Conservation (phyloP, 2,888 invertebrate genomes). For the Zaprionus bogoriensis region DNA sequence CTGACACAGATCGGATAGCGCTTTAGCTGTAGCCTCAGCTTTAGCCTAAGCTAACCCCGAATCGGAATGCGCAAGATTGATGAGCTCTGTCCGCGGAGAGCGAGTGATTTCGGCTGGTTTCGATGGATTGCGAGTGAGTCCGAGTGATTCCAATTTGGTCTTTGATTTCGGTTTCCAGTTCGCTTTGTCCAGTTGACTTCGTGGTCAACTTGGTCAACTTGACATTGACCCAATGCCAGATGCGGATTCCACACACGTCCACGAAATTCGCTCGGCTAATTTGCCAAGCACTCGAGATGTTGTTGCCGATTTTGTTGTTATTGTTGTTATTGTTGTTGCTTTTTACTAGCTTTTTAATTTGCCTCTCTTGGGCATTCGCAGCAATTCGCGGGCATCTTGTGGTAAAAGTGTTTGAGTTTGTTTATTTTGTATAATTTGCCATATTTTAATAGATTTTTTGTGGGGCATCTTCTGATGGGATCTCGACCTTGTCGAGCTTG, state of each 20-base stretch:
- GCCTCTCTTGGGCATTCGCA: conserved; percentile 64
- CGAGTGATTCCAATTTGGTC: no score
- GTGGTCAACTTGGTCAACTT: conserved; percentile 52
- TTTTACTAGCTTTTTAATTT: conserved; percentile 56
- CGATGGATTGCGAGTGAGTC: not conserved
- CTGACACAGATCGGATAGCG: conserved; percentile 33
- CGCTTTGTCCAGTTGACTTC: conserved; percentile 15
- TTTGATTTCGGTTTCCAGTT: not conserved
- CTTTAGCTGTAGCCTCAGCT: conserved; percentile 4
- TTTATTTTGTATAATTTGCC: not conserved
- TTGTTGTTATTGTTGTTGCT: conserved; percentile 19
- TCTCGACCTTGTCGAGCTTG: conserved; percentile 57
- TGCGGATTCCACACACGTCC: conserved; percentile 48
- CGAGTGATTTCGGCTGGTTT: conserved; percentile 5
- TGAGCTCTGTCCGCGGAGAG: conserved; percentile 13
- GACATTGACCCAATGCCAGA: conserved; percentile 73
- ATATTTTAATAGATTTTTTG: not conserved
- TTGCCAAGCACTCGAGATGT: conserved; percentile 26
- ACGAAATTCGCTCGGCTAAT: conserved; percentile 23
- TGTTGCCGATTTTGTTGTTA: conserved; percentile 3
- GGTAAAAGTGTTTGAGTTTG: conserved; percentile 59
- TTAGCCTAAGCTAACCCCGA: not conserved
- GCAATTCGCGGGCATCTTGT: conserved; percentile 37
- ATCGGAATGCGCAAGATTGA: conserved; percentile 14
- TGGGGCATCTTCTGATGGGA: conserved; percentile 4